Conservation (phyloP, 2,888 invertebrate genomes). For the Drosophila pseudotakahashii region DNA sequence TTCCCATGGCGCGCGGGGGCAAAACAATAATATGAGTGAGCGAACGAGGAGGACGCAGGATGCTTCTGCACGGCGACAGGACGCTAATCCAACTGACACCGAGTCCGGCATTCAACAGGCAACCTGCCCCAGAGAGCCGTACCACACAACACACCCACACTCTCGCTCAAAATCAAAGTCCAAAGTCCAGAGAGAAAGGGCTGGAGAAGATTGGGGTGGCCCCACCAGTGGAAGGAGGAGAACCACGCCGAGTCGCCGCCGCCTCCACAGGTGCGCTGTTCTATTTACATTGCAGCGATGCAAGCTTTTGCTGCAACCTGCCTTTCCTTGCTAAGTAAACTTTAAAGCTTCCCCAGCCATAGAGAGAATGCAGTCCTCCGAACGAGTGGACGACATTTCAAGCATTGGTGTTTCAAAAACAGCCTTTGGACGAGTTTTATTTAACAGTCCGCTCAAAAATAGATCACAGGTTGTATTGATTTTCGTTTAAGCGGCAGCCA, state of each 20-base stretch:
- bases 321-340: conserved; percentile 7
- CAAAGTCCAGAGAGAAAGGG: conserved; percentile 18
- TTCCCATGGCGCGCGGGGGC: conserved; percentile 65
- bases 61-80: conserved; percentile 72
- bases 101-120: conserved; percentile 70
- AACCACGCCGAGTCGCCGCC: too few species aligned
- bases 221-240: neutral
- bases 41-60: conserved; percentile 11
- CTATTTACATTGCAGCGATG: conserved; percentile 36
- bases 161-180: conserved; percentile 5
- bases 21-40: neutral
- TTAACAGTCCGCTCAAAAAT: conserved; percentile 22
- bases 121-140: conserved; percentile 33
- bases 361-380: conserved; percentile 3
- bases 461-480: conserved; percentile 32
- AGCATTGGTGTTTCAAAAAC: neutral
- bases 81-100: conserved; percentile 75
- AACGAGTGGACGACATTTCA: neutral
- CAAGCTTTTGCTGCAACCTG: conserved; percentile 31
- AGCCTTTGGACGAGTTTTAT: neutral
- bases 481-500: conserved; percentile 25
- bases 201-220: neutral
- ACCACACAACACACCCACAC: conserved; percentile 1
- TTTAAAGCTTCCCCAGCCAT: conserved; percentile 13
- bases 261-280: conserved; percentile 46